These are phyloP conservation scores for Drosophila arizonae DNA, from an alignment of 1,140 invertebrate genomes.

Conservation along the genomic window DNA sequence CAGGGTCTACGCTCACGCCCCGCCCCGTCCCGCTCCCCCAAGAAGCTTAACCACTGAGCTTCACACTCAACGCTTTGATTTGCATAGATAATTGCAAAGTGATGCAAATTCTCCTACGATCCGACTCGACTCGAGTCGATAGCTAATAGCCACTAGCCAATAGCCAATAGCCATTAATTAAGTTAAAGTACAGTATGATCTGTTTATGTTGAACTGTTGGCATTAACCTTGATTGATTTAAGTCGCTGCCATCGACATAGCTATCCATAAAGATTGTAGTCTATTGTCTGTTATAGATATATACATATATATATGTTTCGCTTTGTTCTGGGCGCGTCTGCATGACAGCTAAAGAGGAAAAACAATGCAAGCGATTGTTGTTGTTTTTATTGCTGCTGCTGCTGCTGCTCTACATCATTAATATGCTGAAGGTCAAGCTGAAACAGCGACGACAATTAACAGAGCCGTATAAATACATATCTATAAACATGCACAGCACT, in stretches of 20 bases:
- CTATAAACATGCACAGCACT: conserved; percentile 29
- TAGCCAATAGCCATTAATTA: conserved; percentile 34
- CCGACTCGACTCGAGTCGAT: conserved; percentile 10
- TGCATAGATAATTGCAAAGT: conserved; percentile 77
- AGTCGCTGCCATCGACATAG: conserved; percentile 22
- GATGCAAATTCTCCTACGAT: conserved; percentile 58
- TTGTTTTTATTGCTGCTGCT: conserved; percentile 22
- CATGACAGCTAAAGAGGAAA: not conserved
- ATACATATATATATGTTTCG: not conserved
- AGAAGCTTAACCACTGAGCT: not conserved
- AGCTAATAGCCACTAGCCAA: conserved; percentile 22
- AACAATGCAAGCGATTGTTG: conserved; percentile 69
- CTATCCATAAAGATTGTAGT: conserved; percentile 4
- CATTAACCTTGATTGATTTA: conserved; percentile 48
- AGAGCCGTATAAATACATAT: conserved; percentile 21
- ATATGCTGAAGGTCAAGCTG: conserved; percentile 65
- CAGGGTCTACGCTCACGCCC: not conserved
- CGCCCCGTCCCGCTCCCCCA: not conserved
- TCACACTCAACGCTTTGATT: conserved; percentile 47
- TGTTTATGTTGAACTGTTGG: not conserved
- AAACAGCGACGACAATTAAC: conserved; percentile 19
- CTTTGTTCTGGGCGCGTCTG: conserved; percentile 45
- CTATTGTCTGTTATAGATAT: not conserved
- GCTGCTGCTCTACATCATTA: conserved; percentile 40
- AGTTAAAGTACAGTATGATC: conserved; percentile 11